Base-by-base conservation (phyloP, 2,888 invertebrate species). In the Labia minor region DNA sequence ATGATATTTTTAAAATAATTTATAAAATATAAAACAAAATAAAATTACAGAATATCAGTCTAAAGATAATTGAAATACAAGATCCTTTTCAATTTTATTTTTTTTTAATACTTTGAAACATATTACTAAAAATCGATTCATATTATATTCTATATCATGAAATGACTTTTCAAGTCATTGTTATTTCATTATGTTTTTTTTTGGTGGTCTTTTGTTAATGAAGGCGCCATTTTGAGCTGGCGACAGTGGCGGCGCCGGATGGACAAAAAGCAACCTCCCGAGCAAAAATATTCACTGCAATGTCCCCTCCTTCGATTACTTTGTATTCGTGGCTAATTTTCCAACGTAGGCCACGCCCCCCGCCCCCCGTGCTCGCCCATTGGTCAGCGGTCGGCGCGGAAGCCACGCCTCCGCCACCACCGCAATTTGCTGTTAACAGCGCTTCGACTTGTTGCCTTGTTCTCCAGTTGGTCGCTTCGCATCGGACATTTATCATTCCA, bases 221-320 rank as follows among this genome's bases (percentile, higher is more conserved):
- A 49, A 4, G 49, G 49, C 49, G 49, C 49, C 49, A 49, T 49
- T 49, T 49, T 49, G 49, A 49, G 49, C 6, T 49, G 49, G 49
- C 49, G 49, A 49, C 49, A 14, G 49, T 49, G 49, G 49, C 49
- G 49, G 49, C 49, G 49, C 49, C 49, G 49, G 49, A 49, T 49
- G 49, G 49, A 49, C 49, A 49, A 49, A 49, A 49, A 49, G 49
- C 49, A 49, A 49, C 49, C 49, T 49, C 16, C 3, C 49, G n/a
- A 16, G 49, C 49, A 49, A 49, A 49, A 49, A 49, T 49, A 14
- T 49, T 49, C 14, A 4, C 3, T 49, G 49, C 49, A 49, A 49
- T 49, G 49, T 49, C 49, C 49, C 49, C 49, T n/a, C 49, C 49
- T 49, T 49, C 49, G 49, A 49, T 49, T 49, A 49, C 49, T 49